Percentiles rank a stretch among this genome's conserved stretches.
Evolutionary conservation across 2,797 vertebrate genomes (phyloP).

Genomic region (Coluber constrictor): DNA sequence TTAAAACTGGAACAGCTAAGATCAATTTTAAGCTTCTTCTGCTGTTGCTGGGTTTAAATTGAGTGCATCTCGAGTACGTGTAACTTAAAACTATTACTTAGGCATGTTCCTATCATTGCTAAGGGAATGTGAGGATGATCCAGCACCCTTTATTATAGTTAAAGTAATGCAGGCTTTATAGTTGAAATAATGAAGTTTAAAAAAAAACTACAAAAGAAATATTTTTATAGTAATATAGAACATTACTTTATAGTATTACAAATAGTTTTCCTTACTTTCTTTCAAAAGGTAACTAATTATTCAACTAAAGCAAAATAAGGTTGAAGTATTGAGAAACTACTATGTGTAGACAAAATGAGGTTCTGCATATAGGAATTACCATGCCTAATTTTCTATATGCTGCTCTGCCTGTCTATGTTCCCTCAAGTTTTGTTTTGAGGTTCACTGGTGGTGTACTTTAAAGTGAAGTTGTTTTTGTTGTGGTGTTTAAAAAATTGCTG

Average conservation of each 20-base stretch:
- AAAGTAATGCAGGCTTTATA: not conserved
- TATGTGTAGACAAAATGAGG: not conserved
- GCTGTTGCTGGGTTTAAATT: not conserved
- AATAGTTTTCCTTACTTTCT: not conserved
- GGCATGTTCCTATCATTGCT: not conserved
- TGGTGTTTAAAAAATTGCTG: not conserved
- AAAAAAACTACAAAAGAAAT: conserved; percentile 42
- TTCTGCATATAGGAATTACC: not conserved
- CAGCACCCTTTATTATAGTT: not conserved
- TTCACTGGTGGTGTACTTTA: conserved; percentile 25
- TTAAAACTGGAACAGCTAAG: not conserved
- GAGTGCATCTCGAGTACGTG: not conserved
- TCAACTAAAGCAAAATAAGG: not conserved
- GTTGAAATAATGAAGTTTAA: conserved; percentile 30
- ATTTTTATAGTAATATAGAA: conserved; percentile 40
- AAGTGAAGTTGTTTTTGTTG: not conserved
- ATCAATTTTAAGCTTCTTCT: not conserved
- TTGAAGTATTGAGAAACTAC: not conserved
- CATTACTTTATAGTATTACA: conserved; percentile 25
- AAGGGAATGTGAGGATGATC: not conserved
- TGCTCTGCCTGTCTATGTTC: not conserved
- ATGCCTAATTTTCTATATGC: not conserved
- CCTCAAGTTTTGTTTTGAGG: not conserved
- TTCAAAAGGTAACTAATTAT: not conserved
- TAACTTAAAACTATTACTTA: not conserved